A percentile compares a stretch with the other conserved stretches of the same genome.
Conservation (phyloP, 2,797 vertebrate genomes). For the Lepus townsendii region DNA sequence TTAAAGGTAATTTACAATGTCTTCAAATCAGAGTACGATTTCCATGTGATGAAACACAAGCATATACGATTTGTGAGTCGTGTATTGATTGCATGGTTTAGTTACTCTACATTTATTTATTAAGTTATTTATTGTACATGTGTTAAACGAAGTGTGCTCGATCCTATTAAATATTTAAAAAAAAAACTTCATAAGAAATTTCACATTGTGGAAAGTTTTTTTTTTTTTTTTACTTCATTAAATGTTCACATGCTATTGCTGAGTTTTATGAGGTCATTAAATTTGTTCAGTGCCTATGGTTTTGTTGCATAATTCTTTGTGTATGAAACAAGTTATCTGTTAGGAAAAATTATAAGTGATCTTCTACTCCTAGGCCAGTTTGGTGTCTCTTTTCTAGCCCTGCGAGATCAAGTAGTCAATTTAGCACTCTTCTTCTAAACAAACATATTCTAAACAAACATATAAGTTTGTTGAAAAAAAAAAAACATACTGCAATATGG, state of each 20-base stretch:
- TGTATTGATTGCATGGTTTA: neutral
- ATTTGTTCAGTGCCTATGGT: neutral
- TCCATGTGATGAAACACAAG: neutral
- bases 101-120: neutral
- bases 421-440: neutral
- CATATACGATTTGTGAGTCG: neutral
- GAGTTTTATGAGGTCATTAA: neutral
- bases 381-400: neutral
- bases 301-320: neutral
- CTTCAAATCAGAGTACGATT: neutral
- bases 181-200: neutral
- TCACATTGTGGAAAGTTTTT: neutral
- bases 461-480: neutral
- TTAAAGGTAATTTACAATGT: conserved; percentile 54
- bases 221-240: neutral
- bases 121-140: neutral
- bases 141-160: neutral
- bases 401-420: neutral
- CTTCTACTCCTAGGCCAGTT: neutral
- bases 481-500: neutral
- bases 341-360: neutral
- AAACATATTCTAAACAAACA: neutral
- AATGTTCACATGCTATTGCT: neutral
- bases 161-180: neutral
- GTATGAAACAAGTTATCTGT: neutral